These are phyloP conservation scores for Beris chalybata DNA, from an alignment of 2,888 invertebrate species.

Conservation along the genomic window DNA sequence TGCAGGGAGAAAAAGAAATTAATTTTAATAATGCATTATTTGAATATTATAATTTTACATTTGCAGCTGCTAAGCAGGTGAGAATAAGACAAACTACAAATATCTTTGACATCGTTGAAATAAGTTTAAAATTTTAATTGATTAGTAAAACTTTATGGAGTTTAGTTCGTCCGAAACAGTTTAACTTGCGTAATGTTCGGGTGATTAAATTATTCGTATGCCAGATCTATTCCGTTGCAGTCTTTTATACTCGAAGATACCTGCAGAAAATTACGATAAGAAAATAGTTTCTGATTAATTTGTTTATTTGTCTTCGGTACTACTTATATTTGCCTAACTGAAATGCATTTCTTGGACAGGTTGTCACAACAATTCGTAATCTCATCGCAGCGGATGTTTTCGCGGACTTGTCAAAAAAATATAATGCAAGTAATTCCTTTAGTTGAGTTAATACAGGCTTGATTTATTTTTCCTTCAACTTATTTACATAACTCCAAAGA, in stretches of 20 bases:
- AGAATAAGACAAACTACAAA: slow-evolving; percentile 6
- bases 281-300: not conserved
- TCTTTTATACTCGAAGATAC: too few relatives aligned
- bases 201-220: slow-evolving; percentile 1
- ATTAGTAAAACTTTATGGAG: not conserved
- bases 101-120: not conserved
- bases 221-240: too few relatives aligned
- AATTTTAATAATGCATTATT: not conserved
- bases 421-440: too few relatives aligned
- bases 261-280: slow-evolving; percentile 5
- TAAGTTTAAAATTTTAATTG: not conserved
- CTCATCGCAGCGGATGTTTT: too few relatives aligned
- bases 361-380: too few relatives aligned
- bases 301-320: not conserved
- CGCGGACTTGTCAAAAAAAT: too few relatives aligned
- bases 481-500: too few relatives aligned
- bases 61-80: not conserved
- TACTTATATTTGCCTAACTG: too few relatives aligned
- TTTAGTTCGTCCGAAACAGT: slow-evolving; percentile 5
- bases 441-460: too few relatives aligned
- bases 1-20: not conserved
- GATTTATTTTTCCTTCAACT: too few relatives aligned
- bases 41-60: slow-evolving; percentile 1
- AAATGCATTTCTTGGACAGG: too few relatives aligned
- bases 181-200: not conserved